These are phyloP conservation scores for Sericinus montela DNA, from an alignment of 2,888 invertebrate species.

Conservation along the genomic window DNA sequence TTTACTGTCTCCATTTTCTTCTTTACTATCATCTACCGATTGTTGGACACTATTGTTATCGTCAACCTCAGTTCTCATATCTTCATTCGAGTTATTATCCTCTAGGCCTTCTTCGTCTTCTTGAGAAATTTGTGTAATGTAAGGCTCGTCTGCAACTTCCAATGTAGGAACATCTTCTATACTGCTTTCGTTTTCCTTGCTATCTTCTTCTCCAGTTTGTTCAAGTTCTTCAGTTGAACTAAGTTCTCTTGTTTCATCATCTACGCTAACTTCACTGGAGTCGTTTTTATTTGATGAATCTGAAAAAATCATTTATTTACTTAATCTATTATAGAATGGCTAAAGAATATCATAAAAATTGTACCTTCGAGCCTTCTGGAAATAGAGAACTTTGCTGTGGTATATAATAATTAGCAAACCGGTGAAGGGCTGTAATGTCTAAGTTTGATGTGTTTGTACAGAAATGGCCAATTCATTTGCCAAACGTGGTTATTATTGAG, in stretches of 20 bases:
- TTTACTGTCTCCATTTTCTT: conserved; percentile 48
- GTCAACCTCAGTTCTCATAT: conserved; percentile 41
- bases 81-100: conserved; percentile 59
- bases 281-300: conserved; percentile 73
- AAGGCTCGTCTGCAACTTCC: conserved; percentile 73
- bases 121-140: conserved; percentile 64
- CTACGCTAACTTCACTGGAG: conserved; percentile 71
- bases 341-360: too few species aligned
- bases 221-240: conserved; percentile 60
- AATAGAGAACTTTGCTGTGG: too few species aligned
- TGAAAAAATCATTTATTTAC: conserved; percentile 31
- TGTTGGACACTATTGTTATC: conserved; percentile 50
- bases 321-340: too few species aligned
- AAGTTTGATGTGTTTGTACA: too few species aligned
- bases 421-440: too few species aligned
- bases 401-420: too few species aligned
- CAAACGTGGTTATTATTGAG: too few species aligned
- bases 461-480: too few species aligned
- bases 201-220: conserved; percentile 39
- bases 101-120: conserved; percentile 60
- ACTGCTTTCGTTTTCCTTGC: conserved; percentile 35
- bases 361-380: too few species aligned
- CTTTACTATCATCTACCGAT: conserved; percentile 39
- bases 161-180: conserved; percentile 60
- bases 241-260: conserved; percentile 64